Conservation (phyloP, 1,140 invertebrate genomes). For the Penaeus vannamei region DNA sequence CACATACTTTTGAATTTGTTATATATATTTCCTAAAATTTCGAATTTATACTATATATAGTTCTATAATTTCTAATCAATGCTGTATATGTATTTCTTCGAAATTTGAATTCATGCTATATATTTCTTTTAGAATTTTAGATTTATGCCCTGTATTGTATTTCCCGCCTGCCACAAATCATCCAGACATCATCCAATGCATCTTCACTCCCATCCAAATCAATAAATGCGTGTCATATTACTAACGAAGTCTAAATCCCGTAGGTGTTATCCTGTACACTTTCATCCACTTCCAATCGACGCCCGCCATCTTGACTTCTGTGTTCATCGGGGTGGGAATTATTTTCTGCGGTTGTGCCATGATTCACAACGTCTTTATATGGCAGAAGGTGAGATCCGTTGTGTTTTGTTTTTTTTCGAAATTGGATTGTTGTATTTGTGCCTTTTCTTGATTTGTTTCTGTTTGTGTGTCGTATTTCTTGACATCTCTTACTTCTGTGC, state of each 20-base stretch:
- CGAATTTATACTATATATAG: too few species aligned
- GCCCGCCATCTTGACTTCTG: conserved; percentile 89
- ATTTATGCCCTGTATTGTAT: neutral
- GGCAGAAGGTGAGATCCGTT: conserved; percentile 81
- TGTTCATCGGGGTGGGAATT: conserved; percentile 89
- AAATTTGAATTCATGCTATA: too few species aligned
- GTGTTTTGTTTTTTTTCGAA: neutral
- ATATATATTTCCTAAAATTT: too few species aligned
- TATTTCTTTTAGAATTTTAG: neutral
- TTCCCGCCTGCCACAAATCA: neutral
- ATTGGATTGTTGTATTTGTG: too few species aligned
- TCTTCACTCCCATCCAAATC: neutral
- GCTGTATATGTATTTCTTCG: too few species aligned
- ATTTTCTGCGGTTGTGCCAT: conserved; percentile 93
- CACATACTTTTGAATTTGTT: too few species aligned
- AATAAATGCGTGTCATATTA: neutral
- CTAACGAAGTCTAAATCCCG: conserved; percentile 70
- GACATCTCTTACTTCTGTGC: too few species aligned
- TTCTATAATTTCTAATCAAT: too few species aligned
- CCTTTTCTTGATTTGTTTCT: too few species aligned
- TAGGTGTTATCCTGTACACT: conserved; percentile 92
- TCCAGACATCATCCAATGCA: neutral
- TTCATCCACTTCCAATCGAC: conserved; percentile 93
- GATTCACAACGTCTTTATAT: conserved; percentile 94
- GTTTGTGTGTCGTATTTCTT: neutral